phyloP scores from a whole-genome alignment of 2,888 invertebrate species.

The Apamea epomidion region DNA sequence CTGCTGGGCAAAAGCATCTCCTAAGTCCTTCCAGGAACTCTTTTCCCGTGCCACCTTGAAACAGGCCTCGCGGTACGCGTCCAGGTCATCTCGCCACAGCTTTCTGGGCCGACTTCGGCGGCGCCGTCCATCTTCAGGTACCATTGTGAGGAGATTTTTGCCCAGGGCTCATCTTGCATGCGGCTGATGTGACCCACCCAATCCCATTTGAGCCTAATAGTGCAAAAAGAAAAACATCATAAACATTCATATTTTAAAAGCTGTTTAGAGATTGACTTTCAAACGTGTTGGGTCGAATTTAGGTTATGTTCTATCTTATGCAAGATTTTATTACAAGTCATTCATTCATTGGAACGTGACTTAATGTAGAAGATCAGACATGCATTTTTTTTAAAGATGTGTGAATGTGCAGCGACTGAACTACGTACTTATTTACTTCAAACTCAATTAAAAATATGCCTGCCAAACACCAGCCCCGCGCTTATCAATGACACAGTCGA shows the following conservation, averaged over 20 bases:
- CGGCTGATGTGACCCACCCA: neutral
- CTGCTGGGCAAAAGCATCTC: no score
- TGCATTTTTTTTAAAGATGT: neutral
- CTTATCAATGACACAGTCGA: no score
- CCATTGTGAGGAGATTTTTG: neutral
- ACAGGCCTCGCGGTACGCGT: neutral
- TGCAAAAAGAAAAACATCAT: neutral
- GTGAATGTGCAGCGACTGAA: neutral
- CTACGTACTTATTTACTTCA: neutral
- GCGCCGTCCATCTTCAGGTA: neutral
- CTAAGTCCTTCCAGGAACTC: no score
- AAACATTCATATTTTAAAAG: neutral
- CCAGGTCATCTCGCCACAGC: neutral
- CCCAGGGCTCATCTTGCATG: neutral
- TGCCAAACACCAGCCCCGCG: no score
- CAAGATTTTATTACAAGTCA: neutral
- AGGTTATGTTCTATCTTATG: no score
- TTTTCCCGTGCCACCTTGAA: no score
- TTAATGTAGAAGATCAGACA: neutral
- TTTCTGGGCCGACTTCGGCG: neutral
- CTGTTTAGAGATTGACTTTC: conserved; percentile 8
- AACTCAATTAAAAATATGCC: neutral
- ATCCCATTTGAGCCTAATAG: neutral
- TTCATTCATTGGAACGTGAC: conserved; percentile 6
- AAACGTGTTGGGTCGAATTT: conserved; percentile 7